phyloP scores from a whole-genome alignment of 2,797 vertebrate species.

The Schizothorax lantsangensis region DNA sequence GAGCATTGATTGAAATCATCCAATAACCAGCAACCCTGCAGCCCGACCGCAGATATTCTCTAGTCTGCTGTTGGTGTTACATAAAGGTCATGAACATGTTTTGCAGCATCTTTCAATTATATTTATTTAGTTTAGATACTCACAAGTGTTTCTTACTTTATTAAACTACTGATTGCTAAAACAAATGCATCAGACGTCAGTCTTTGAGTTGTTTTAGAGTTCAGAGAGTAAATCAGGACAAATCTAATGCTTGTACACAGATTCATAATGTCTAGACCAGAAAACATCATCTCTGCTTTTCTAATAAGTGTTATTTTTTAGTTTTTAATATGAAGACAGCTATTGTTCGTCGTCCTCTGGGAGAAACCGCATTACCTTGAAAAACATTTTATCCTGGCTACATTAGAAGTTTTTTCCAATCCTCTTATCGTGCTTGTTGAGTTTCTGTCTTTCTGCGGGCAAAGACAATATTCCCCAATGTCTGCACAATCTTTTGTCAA shows the following conservation, averaged over 20 bases:
- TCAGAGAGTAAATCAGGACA: not conserved
- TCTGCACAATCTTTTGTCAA: conserved; percentile 20
- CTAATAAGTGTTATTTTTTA: conserved; percentile 10
- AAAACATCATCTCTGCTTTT: not conserved
- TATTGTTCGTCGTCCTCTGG: not conserved
- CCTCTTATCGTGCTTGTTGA: conserved; percentile 6
- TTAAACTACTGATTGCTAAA: not conserved
- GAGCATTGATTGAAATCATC: conserved; percentile 41
- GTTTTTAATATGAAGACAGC: conserved; percentile 15
- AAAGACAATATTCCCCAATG: conserved; percentile 11
- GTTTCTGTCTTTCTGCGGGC: not conserved
- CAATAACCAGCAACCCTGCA: conserved; percentile 25
- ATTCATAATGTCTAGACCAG: not conserved
- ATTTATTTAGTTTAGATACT: not conserved
- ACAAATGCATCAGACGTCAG: not conserved
- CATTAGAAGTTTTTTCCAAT: not conserved
- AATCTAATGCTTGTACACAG: not conserved
- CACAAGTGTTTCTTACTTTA: conserved; percentile 24
- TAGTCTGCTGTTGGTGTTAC: not conserved
- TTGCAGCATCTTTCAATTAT: not conserved
- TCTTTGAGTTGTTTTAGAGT: not conserved
- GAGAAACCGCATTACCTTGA: conserved; percentile 14
- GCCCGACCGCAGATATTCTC: conserved; percentile 13
- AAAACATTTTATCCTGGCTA: not conserved
- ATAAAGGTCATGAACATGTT: not conserved